Conservation (phyloP, 2,888 invertebrate species). For the Xestia xanthographa region DNA sequence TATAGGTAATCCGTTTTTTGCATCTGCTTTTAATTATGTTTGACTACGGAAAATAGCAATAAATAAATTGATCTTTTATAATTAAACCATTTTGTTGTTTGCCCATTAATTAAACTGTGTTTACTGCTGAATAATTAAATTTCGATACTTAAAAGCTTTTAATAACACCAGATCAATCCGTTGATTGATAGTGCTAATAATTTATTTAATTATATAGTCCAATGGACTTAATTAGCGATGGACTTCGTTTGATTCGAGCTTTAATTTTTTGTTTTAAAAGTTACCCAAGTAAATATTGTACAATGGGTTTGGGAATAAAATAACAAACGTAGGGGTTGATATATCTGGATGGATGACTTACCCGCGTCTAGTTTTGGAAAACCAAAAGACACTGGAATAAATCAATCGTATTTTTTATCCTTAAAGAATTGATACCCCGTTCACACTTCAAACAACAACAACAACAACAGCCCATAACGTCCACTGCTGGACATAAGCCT, state of each 20-base stretch:
- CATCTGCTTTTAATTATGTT: background rate
- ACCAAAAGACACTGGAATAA: background rate
- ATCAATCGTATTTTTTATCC: background rate
- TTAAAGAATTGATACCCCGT: background rate
- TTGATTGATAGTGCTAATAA: constrained; percentile 21
- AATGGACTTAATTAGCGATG: background rate
- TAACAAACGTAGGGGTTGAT: too few species aligned
- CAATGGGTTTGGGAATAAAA: constrained; percentile 2
- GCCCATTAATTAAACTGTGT: constrained; percentile 4
- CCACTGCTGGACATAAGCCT: too few species aligned
- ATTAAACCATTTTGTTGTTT: constrained; percentile 6
- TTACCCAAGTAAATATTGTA: background rate
- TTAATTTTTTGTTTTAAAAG: constrained; percentile 6
- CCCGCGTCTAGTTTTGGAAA: too few species aligned
- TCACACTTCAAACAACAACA: constrained; percentile 13
- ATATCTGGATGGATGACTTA: background rate
- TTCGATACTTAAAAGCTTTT: constrained; percentile 19
- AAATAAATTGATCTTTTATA: constrained; percentile 8
- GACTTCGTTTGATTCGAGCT: background rate
- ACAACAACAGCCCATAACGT: too few species aligned
- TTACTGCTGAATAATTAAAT: constrained; percentile 25
- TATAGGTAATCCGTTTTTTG: background rate
- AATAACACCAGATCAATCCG: constrained; percentile 11
- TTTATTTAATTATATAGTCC: constrained; percentile 31
- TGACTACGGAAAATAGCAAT: constrained; percentile 12